Conservation (phyloP, 2,797 vertebrate genomes). For the Furcifer pardalis region DNA sequence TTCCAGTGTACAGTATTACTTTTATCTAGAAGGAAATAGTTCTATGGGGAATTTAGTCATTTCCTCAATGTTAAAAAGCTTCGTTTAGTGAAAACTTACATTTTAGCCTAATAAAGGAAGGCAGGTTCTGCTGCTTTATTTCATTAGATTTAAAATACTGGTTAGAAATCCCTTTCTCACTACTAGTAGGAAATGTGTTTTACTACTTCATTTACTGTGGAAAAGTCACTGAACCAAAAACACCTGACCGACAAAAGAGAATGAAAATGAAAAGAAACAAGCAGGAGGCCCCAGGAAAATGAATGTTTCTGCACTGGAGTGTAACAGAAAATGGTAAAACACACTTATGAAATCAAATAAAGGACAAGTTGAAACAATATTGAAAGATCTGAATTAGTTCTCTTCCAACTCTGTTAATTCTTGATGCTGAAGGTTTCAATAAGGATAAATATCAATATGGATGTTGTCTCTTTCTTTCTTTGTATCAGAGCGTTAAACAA, state of each 20-base stretch:
- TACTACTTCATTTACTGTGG: not conserved
- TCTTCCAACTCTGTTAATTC: no score
- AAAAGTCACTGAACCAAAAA: not conserved
- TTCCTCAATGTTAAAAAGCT: conserved; percentile 35
- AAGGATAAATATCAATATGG: no score
- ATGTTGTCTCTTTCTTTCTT: no score
- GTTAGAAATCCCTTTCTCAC: not conserved
- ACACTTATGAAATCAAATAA: not conserved
- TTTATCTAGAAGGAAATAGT: conserved; percentile 45
- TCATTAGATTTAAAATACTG: not conserved
- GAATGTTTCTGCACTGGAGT: not conserved
- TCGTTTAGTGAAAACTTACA: not conserved
- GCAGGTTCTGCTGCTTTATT: not conserved
- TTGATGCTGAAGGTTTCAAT: no score
- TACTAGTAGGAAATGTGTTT: not conserved
- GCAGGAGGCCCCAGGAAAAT: not conserved
- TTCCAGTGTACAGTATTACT: conserved; percentile 32
- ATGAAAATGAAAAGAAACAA: not conserved
- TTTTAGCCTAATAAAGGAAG: conserved; percentile 9
- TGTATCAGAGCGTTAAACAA: no score
- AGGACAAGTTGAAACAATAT: not conserved
- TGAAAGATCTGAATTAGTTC: no score
- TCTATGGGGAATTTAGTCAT: conserved; percentile 28
- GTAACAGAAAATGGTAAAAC: not conserved
- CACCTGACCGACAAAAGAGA: conserved; percentile 1